Evolutionary conservation across 1,140 invertebrate species (phyloP).

Genomic region (Drosophila gunungcola): DNA sequence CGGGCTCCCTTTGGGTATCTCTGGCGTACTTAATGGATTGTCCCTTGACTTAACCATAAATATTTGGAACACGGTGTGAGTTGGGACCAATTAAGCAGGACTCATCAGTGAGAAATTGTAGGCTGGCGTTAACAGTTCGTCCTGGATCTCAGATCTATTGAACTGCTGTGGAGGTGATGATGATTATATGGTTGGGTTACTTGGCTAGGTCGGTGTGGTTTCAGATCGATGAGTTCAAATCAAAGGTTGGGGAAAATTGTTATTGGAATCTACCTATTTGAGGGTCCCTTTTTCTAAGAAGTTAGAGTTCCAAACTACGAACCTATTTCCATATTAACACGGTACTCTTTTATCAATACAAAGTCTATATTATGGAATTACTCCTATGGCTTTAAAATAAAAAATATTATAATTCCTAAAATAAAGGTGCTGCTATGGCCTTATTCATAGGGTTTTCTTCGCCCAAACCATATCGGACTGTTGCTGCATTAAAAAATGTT

Average conservation of each 20-base stretch:
- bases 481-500: too few species aligned
- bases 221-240: background rate
- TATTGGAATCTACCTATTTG: background rate
- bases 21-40: slow-evolving; percentile 67
- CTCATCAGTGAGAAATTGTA: slow-evolving; percentile 65
- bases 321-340: too few species aligned
- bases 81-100: slow-evolving; percentile 67
- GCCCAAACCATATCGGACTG: too few species aligned
- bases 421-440: too few species aligned
- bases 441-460: too few species aligned
- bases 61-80: slow-evolving; percentile 66
- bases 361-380: too few species aligned
- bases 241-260: slow-evolving; percentile 17
- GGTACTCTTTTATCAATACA: too few species aligned
- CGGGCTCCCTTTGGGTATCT: slow-evolving; percentile 34
- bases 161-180: slow-evolving; percentile 25
- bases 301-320: too few species aligned
- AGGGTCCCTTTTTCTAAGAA: background rate
- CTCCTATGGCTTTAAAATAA: too few species aligned
- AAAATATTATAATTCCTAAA: too few species aligned
- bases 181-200: slow-evolving; percentile 40
- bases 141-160: slow-evolving; percentile 25
- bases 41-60: slow-evolving; percentile 70
- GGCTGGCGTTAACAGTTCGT: slow-evolving; percentile 76
- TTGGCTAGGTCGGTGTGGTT: slow-evolving; percentile 10